These are phyloP conservation scores for Pachycephus smyrnensis DNA, from an alignment of 2,888 invertebrate species.

Conservation along the genomic window DNA sequence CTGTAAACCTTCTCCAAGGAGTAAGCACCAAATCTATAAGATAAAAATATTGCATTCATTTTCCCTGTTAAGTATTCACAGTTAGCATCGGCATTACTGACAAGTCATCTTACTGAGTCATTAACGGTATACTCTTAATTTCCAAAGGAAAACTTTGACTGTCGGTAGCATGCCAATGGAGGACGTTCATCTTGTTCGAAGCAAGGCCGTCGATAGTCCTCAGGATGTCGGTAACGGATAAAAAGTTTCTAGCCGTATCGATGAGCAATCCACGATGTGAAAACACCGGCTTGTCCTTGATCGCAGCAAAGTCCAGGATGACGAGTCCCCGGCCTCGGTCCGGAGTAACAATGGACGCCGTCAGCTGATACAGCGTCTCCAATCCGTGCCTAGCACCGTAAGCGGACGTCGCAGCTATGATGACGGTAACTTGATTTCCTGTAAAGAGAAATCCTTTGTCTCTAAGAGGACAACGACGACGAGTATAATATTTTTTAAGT, in stretches of 20 bases:
- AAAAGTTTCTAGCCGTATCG: constrained; percentile 90
- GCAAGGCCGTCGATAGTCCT: constrained; percentile 88
- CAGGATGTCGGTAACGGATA: constrained; percentile 77
- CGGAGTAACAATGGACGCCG: constrained; percentile 59
- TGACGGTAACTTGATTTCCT: constrained; percentile 70
- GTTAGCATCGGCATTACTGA: neutral
- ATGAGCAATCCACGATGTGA: constrained; percentile 88
- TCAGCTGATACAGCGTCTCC: constrained; percentile 81
- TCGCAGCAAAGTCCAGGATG: constrained; percentile 73
- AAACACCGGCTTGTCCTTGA: constrained; percentile 85
- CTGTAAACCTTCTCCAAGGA: constrained; percentile 77
- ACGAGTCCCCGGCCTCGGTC: constrained; percentile 70
- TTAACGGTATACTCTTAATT: constrained; percentile 78
- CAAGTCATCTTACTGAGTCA: constrained; percentile 62
- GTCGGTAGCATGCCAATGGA: constrained; percentile 94
- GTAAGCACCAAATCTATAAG: constrained; percentile 79
- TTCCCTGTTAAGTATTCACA: neutral
- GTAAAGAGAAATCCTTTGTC: constrained; percentile 24
- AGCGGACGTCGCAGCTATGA: constrained; percentile 73
- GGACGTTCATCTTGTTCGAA: constrained; percentile 88
- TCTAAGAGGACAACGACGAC: neutral
- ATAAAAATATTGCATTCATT: neutral
- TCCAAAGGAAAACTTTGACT: constrained; percentile 93
- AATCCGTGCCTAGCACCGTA: constrained; percentile 82
- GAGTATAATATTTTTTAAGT: neutral